A percentile compares a stretch with the other conserved stretches of the same genome.
These are phyloP conservation scores for Ailurus styani DNA, from an alignment of 2,113 vertebrate species.

Conservation along the genomic window DNA sequence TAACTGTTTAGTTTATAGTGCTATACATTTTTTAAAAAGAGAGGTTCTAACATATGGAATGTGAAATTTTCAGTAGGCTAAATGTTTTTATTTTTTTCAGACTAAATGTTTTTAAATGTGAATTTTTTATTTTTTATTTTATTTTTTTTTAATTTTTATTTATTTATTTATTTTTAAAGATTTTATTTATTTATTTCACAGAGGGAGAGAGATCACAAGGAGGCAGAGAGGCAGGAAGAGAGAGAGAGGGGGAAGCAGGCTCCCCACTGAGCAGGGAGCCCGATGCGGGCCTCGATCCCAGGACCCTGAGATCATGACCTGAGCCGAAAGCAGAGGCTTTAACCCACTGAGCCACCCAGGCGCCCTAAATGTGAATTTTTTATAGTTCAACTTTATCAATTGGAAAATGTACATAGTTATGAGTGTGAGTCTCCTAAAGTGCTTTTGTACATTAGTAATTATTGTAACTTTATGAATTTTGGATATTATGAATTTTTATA, in stretches of 20 bases:
- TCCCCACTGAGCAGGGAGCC: too few relatives aligned
- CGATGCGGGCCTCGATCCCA: too few relatives aligned
- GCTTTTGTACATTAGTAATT: neutral
- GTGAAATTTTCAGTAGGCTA: neutral
- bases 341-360: too few relatives aligned
- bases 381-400: neutral
- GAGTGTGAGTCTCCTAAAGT: neutral
- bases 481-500: neutral
- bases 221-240: too few relatives aligned
- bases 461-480: neutral
- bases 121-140: conserved; percentile 12
- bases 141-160: too few relatives aligned
- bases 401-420: neutral
- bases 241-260: too few relatives aligned
- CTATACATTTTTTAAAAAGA: neutral
- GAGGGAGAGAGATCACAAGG: too few relatives aligned
- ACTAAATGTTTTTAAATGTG: neutral
- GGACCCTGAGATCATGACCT: too few relatives aligned
- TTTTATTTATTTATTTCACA: too few relatives aligned
- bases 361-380: neutral
- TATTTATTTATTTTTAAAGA: too few relatives aligned
- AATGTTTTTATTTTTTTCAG: too few relatives aligned
- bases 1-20: neutral
- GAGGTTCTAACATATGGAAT: neutral
- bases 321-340: too few relatives aligned